A percentile compares a stretch with the other conserved stretches of the same genome.
phyloP scores from a whole-genome alignment of 2,797 vertebrate species.

The Gastrophryne carolinensis region DNA sequence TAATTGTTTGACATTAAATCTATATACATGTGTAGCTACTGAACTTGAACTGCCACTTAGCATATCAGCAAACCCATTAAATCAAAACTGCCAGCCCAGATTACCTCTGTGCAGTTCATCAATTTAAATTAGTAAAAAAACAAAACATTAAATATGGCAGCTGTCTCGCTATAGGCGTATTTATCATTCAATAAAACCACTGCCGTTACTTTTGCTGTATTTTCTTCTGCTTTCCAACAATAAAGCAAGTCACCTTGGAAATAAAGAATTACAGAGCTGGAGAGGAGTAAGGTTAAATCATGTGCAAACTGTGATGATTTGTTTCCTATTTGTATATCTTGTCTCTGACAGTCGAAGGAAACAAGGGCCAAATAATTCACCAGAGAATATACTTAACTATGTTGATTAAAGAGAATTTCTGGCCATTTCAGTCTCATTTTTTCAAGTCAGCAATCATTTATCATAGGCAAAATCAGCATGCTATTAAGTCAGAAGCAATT shows the following conservation, averaged over 20 bases:
- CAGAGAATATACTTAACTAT: conserved; percentile 33
- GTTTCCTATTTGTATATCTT: conserved; percentile 42
- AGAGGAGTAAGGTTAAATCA: conserved; percentile 38
- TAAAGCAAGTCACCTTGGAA: conserved; percentile 13
- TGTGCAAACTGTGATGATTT: conserved; percentile 33
- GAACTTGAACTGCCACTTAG: neutral
- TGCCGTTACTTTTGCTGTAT: neutral
- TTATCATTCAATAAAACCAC: conserved; percentile 15
- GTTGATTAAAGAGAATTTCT: conserved; percentile 49
- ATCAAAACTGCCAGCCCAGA: neutral
- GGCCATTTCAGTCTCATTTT: conserved; percentile 47
- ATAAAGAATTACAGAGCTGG: neutral
- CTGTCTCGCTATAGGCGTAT: neutral
- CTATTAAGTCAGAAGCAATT: conserved; percentile 44
- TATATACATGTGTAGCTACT: neutral
- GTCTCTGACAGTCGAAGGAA: conserved; percentile 37
- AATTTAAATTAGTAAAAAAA: neutral
- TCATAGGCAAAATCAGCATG: conserved; percentile 47
- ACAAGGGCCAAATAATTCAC: conserved; percentile 44
- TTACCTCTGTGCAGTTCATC: neutral
- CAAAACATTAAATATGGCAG: neutral
- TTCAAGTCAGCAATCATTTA: conserved; percentile 50
- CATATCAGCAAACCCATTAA: neutral
- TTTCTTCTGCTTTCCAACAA: conserved; percentile 3
- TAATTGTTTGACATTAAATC: neutral